Percentiles rank a stretch among this genome's conserved stretches.
These are phyloP conservation scores for Bombus sibiricus DNA, from an alignment of 1,140 invertebrate genomes.

Conservation along the genomic window DNA sequence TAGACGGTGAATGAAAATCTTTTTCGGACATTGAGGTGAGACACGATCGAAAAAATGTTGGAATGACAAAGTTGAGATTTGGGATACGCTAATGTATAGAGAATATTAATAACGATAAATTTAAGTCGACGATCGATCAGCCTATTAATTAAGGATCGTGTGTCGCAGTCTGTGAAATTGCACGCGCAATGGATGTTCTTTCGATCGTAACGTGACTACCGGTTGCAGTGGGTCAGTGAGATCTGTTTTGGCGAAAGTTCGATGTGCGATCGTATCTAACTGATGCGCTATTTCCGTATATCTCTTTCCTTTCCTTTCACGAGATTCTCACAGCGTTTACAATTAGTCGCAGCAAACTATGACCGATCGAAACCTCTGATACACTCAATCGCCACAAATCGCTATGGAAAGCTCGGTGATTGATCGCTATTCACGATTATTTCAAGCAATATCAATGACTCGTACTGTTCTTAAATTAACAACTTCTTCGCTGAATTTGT, in stretches of 20 bases:
- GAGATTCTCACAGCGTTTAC: not conserved
- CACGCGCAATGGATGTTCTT: not conserved
- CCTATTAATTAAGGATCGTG: not conserved
- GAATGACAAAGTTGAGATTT: too few relatives aligned
- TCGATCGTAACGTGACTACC: slow-evolving; percentile 7
- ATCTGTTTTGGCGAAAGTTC: slow-evolving; percentile 64
- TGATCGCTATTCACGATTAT: not conserved
- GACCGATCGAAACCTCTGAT: not conserved
- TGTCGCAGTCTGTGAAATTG: slow-evolving; percentile 10
- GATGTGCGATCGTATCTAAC: slow-evolving; percentile 20
- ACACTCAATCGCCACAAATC: not conserved
- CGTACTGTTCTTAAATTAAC: not conserved
- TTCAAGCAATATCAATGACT: not conserved
- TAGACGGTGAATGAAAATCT: too few relatives aligned
- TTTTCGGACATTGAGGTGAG: too few relatives aligned
- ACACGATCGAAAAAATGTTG: too few relatives aligned
- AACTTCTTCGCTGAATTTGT: not conserved
- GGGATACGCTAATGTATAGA: too few relatives aligned
- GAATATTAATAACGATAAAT: not conserved
- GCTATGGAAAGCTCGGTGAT: not conserved
- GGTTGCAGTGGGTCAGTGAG: slow-evolving; percentile 52
- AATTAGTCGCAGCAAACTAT: not conserved
- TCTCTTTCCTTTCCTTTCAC: slow-evolving; percentile 9
- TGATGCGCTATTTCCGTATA: slow-evolving; percentile 23
- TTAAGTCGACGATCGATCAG: too few relatives aligned